A percentile compares a stretch with the other conserved stretches of the same genome.
These are phyloP conservation scores for Ernsta delagoae DNA, from an alignment of 2,888 invertebrate species.

Conservation along the genomic window DNA sequence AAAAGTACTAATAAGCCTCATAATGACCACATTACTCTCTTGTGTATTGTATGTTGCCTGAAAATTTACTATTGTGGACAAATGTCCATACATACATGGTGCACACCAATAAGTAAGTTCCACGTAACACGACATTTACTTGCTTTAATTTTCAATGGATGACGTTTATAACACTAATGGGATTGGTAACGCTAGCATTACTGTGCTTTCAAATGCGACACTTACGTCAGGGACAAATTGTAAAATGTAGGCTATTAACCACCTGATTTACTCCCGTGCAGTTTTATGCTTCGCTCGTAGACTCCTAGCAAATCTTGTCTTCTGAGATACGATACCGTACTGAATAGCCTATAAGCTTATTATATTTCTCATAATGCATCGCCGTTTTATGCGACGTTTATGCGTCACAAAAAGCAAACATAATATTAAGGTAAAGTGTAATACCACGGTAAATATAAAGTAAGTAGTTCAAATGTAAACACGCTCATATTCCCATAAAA, in stretches of 20 bases:
- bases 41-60: too few species aligned
- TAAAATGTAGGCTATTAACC: constrained; percentile 70
- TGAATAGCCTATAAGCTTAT: constrained; percentile 63
- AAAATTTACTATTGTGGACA: too few species aligned
- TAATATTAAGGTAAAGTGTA: constrained; percentile 26
- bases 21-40: too few species aligned
- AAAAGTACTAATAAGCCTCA: too few species aligned
- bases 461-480: constrained; percentile 28
- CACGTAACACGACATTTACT: too few species aligned
- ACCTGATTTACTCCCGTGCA: constrained; percentile 61
- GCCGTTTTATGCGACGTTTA: constrained; percentile 60
- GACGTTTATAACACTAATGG: constrained; percentile 57
- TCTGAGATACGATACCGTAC: constrained; percentile 57
- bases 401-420: constrained; percentile 50
- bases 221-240: constrained; percentile 65
- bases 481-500: constrained; percentile 13
- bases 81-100: too few species aligned
- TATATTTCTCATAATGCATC: constrained; percentile 64
- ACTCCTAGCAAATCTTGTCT: constrained; percentile 55
- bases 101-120: too few species aligned
- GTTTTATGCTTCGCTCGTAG: constrained; percentile 47
- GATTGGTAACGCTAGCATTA: constrained; percentile 53
- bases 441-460: constrained; percentile 23
- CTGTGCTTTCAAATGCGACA: constrained; percentile 50
- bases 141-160: constrained; percentile 60